Conservation (phyloP, 2,888 invertebrate genomes). For the Polydrusus tereticollis region DNA sequence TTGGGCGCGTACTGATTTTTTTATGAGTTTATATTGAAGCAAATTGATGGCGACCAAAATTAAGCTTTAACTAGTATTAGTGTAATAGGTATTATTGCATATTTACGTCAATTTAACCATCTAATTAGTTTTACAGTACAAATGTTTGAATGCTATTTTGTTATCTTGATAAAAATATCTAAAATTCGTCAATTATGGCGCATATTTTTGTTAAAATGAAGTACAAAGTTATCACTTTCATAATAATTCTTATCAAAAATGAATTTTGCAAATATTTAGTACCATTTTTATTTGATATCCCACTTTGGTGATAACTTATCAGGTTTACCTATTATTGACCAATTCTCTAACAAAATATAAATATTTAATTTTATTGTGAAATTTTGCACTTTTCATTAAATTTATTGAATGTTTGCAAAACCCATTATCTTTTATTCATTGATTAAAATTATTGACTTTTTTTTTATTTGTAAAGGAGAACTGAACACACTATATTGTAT, state of each 20-base stretch:
- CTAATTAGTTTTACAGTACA: constrained; percentile 40
- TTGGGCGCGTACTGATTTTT: constrained; percentile 57
- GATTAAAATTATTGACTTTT: constrained; percentile 41
- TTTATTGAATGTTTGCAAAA: constrained; percentile 28
- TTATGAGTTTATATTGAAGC: constrained; percentile 48
- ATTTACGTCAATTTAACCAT: constrained; percentile 23
- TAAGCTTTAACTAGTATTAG: constrained; percentile 48
- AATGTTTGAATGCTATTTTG: constrained; percentile 58
- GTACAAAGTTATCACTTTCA: constrained; percentile 62
- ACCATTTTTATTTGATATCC: constrained; percentile 29
- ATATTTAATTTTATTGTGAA: background rate
- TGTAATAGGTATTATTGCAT: constrained; percentile 27
- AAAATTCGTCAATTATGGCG: constrained; percentile 62
- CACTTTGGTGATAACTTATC: constrained; percentile 10
- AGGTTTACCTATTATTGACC: background rate
- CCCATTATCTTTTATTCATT: constrained; percentile 24
- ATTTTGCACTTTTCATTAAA: no score
- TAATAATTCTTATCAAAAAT: constrained; percentile 47
- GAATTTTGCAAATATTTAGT: constrained; percentile 50
- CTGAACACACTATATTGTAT: constrained; percentile 52
- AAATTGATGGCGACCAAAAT: constrained; percentile 21
- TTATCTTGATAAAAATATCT: constrained; percentile 56
- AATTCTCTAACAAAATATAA: background rate
- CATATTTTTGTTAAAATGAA: constrained; percentile 66
- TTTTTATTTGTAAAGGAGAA: constrained; percentile 41